Evolutionary conservation across 2,113 vertebrate genomes (phyloP), one percentile per base, ranked within the genome.

Genomic region (Siniperca knerii): DNA sequence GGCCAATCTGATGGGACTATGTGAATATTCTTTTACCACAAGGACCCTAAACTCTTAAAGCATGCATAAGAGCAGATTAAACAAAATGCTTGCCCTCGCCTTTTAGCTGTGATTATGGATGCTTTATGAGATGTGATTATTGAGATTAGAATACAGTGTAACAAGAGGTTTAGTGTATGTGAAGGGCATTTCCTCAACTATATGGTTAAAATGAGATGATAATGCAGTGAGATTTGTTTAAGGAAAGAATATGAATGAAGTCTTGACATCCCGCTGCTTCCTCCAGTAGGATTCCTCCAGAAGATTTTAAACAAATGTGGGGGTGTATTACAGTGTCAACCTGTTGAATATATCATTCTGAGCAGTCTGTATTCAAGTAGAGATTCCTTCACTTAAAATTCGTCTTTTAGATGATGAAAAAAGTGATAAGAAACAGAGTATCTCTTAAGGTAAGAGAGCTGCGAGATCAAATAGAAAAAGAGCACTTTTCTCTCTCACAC

Each of bases 111-210:
- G 72, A 77, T 44, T 66, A 42, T 16, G 29, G 66, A 77, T 74
- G 48, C 44, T 68, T 71, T 42, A 50, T 4, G 72, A 88, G 82
- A 82, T 77, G 18, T 37, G 82, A 77, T 80, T 74, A 77, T 44
- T 54, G 55, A 69, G 73, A 86, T 87, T 50, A 84, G 77, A 87
- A 82, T 21, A 75, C 66, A 60, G 6, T 58, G 46, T 13, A 20
- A 57, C 82, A 75, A 80, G 81, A 76, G 65, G 68, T 70, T 92
- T 77, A 86, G 25, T 18, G 73, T 64, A 13, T 55, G 66, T 84
- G 77, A 89, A 93, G 84, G 91, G 78, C 82, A 81, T 87, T 82
- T 84, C 50, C 11, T 15, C 18, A 71, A 81, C 77, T 64, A 81
- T 69, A 48, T 11, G 52, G 4, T 13, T 67, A 25, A 67, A 81